Evolutionary conservation across 2,888 invertebrate genomes (phyloP), one percentile per base, ranked within the genome.

Genomic region (Eupithecia inturbata): DNA sequence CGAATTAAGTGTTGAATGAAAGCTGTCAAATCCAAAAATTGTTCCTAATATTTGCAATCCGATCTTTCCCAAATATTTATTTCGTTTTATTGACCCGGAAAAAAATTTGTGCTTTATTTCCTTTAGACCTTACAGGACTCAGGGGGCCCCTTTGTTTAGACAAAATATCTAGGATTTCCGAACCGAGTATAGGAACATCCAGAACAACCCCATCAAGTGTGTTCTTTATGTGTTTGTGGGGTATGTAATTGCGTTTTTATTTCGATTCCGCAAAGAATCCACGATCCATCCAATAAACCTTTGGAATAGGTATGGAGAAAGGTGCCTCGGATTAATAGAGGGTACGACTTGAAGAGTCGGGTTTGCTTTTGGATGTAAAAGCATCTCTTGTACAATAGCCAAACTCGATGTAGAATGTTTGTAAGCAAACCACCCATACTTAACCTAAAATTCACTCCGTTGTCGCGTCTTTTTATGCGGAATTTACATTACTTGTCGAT

Each of bases 181-280:
- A 12, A 53, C 53, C 22, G 3, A 49, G n/a, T n/a, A 53, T 53
- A 22, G 3, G 1, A 57, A 26, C 22, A 12, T 26, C 57, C 57
- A 14, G 57, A 26, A 57, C 26, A 57, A 26, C 57, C 57, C 26
- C 57, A 57, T 57, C 57, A 57, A 12, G 22, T 26, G 22, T 26
- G 57, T 62, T 62, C 19, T 62, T 39, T 70, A 62, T 62, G 62
- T 71, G 72, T 70, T 67, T 57, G 67, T 63, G 57, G 60, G 70
- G 60, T 71, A 49, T 26, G 73, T 73, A 63, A 72, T 70, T 63
- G 53, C 72, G 41, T 75, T 75, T 74, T 70, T 72, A 70, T 72
- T 70, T 69, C 22, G 28, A 72, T 70, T 62, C 31, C 64, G 53
- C 68, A 67, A 49, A 10, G 67, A 45, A 49, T 69, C 74, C 62